Conservation (phyloP, 2,888 invertebrate genomes). For the Chelonus formosanus region DNA sequence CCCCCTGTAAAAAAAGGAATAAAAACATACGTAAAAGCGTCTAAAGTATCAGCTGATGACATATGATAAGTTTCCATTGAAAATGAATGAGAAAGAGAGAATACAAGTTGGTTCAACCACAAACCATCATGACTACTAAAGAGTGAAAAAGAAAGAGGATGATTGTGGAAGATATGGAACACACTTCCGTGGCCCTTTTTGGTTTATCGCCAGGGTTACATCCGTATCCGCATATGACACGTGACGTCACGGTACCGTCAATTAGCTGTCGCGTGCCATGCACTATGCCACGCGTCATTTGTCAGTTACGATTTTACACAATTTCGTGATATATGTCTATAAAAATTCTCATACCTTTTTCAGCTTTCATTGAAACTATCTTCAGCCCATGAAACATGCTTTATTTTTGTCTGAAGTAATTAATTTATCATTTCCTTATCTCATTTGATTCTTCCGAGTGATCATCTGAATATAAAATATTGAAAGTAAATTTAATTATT, state of each 20-base stretch:
- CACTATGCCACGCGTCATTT: constrained; percentile 62
- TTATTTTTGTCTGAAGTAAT: too few relatives aligned
- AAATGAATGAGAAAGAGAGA: not conserved
- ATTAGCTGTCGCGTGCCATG: constrained; percentile 63
- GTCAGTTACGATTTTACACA: constrained; percentile 47
- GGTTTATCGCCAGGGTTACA: constrained; percentile 36
- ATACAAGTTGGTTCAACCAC: not conserved
- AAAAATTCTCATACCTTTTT: too few relatives aligned
- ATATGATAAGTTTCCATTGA: constrained; percentile 18
- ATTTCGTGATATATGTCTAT: not conserved
- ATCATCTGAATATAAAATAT: too few relatives aligned
- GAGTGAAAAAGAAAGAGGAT: not conserved
- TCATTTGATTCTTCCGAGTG: too few relatives aligned
- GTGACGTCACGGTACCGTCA: constrained; percentile 64
- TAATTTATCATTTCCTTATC: too few relatives aligned
- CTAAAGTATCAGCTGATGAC: constrained; percentile 5
- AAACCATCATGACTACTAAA: constrained; percentile 6
- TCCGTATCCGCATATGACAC: constrained; percentile 51
- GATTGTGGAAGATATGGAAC: constrained; percentile 13
- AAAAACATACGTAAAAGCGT: constrained; percentile 7
- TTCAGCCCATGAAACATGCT: too few relatives aligned
- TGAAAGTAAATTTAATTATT: too few relatives aligned
- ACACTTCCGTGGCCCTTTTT: constrained; percentile 12
- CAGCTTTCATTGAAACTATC: too few relatives aligned
- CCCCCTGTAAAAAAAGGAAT: constrained; percentile 14